Evolutionary conservation across 2,113 vertebrate species (phyloP), one percentile per base, ranked within the genome.

Genomic region (Australoheros scitulus): DNA sequence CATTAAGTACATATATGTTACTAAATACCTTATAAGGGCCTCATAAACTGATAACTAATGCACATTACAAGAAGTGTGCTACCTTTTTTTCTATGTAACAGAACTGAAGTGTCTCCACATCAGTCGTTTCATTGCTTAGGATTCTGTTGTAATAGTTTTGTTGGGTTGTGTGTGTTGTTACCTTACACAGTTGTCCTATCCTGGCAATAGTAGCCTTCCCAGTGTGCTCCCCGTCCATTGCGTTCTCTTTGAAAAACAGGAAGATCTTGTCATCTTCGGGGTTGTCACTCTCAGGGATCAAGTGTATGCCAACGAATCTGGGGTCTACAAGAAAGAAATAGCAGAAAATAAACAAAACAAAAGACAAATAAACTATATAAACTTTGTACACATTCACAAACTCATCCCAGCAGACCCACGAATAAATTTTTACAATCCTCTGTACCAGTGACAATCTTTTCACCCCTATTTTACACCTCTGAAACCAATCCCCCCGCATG

Each of bases 121-220:
- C 11, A 6, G 50, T 34, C 5, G 65, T 47, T 47, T 34, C 14
- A 41, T 58, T 26, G 13, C 17, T 70, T 55, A 17, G 22, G 2
- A 41, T 14, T 55, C 10, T 52, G 43, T 26, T 70, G 18, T 10
- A 0, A 14, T 15, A n/a, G 15, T 43, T 61, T 76, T 72, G 63
- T 77, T 64, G 43, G 18, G 50, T 79, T 79, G 63, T 86, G 83
- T 72, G 91, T 91, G 65, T 59, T 84, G 94, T 96, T 94, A 99
- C 98, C 98, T 99, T 99, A 95, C 98, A 99, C 93, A 99, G 97
- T 95, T 99, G 98, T 94, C 97, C 97, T 95, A 99, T 98, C 92
- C 98, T 96, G 92, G 98, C 96, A 6, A 99, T 97, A 41, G 97
- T 99, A 34, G 98, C 98, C 94, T 98, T 99, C 79, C 98, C 98